phyloP scores from a whole-genome alignment of 2,113 vertebrate species.

The Caretta caretta region DNA sequence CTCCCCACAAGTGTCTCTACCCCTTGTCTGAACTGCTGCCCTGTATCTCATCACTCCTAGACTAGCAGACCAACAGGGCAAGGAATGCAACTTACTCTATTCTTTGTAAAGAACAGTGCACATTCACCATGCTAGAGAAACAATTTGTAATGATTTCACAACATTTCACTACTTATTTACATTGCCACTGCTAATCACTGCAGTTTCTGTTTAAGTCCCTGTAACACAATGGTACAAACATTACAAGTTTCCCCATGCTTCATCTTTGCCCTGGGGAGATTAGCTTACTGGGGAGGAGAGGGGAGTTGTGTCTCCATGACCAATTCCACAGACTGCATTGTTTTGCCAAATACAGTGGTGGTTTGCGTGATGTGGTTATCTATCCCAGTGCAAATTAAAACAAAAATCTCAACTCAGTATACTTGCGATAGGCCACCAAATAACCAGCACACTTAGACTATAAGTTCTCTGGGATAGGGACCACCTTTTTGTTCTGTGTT shows the following conservation, averaged over 20 bases:
- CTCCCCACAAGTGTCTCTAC: background rate
- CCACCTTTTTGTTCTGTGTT: background rate
- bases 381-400: background rate
- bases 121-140: background rate
- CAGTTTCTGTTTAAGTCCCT: background rate
- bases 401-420: background rate
- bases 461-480: background rate
- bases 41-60: background rate
- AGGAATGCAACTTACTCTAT: background rate
- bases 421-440: rapidly evolving
- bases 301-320: background rate
- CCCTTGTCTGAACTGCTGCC: background rate
- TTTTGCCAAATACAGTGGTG: rapidly evolving
- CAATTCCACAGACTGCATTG: rapidly evolving
- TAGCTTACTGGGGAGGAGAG: rapidly evolving
- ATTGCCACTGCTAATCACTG: rapidly evolving
- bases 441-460: background rate
- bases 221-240: background rate
- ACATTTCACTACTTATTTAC: background rate
- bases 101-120: background rate
- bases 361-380: background rate
- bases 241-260: background rate
- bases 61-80: background rate
- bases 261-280: rapidly evolving
- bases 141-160: background rate